Conservation (phyloP, 1,140 invertebrate genomes). For the Bombus pyrosoma region DNA sequence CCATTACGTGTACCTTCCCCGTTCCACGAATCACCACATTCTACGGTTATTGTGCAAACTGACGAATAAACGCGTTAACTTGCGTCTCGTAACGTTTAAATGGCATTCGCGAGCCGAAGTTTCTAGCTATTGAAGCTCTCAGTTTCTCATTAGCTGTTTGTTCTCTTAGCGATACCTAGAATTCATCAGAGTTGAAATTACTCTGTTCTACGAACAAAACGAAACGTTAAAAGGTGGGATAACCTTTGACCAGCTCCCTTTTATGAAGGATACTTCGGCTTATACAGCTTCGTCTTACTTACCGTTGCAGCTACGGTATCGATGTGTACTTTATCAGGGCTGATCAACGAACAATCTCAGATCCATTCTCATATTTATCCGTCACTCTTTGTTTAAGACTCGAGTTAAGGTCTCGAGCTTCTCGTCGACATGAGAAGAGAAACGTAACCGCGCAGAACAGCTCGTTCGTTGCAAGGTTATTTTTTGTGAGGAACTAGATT, state of each 20-base stretch:
- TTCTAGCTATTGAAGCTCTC: neutral
- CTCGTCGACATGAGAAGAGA: neutral
- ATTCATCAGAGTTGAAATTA: neutral
- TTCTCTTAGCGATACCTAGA: neutral
- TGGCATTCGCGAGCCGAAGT: neutral
- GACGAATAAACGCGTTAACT: slow-evolving; percentile 1
- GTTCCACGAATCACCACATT: neutral
- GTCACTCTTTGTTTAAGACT: neutral
- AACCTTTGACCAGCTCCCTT: neutral
- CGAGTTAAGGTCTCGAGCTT: neutral
- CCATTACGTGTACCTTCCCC: neutral
- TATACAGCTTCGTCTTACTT: neutral
- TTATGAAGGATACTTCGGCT: neutral
- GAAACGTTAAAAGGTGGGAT: neutral
- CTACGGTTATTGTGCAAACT: neutral
- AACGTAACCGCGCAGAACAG: neutral
- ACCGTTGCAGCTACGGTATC: too few relatives aligned
- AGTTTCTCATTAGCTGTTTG: neutral
- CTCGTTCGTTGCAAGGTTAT: neutral
- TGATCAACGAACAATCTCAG: neutral
- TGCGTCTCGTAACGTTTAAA: neutral
- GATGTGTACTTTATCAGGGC: neutral
- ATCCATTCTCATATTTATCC: neutral
- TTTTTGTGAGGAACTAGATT: slow-evolving; percentile 13
- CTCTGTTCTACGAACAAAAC: neutral